Percentiles rank a stretch among this genome's conserved stretches.
phyloP scores from a whole-genome alignment of 1,140 invertebrate genomes.

The Drosophila bocqueti region DNA sequence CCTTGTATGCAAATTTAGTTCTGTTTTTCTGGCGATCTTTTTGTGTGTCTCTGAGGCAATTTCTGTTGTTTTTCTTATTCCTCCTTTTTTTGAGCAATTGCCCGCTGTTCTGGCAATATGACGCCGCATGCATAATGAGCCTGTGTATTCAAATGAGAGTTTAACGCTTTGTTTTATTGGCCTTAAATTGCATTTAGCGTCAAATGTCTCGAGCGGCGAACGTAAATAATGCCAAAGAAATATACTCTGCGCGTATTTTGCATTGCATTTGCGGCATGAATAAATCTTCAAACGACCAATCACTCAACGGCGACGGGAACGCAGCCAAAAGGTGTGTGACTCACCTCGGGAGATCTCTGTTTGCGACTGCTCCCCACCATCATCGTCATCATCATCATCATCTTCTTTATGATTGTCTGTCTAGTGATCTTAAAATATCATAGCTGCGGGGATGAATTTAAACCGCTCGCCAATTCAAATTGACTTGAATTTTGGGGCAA shows the following conservation, averaged over 20 bases:
- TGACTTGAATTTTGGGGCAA: slow-evolving; percentile 57
- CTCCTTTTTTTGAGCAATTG: slow-evolving; percentile 59
- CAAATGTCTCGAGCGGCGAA: slow-evolving; percentile 71
- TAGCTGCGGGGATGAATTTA: slow-evolving; percentile 52
- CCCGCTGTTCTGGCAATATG: slow-evolving; percentile 73
- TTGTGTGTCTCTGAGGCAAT: slow-evolving; percentile 28
- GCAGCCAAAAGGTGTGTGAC: slow-evolving; percentile 61
- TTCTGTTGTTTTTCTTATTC: neutral
- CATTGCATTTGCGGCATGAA: slow-evolving; percentile 46
- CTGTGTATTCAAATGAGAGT: slow-evolving; percentile 72
- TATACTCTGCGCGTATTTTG: slow-evolving; percentile 28
- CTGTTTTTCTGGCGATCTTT: slow-evolving; percentile 38
- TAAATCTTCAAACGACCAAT: slow-evolving; percentile 74
- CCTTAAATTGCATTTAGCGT: slow-evolving; percentile 82
- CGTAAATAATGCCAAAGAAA: slow-evolving; percentile 54
- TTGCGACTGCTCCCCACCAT: slow-evolving; percentile 4
- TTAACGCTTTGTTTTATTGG: slow-evolving; percentile 79
- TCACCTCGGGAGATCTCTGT: slow-evolving; percentile 28
- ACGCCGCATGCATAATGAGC: slow-evolving; percentile 82
- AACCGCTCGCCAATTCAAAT: slow-evolving; percentile 36
- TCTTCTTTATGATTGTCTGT: slow-evolving; percentile 23
- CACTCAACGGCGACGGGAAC: slow-evolving; percentile 57
- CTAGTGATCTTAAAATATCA: slow-evolving; percentile 47
- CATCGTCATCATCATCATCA: slow-evolving; percentile 10
- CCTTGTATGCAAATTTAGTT: slow-evolving; percentile 71